These are phyloP conservation scores for Ephialtes manifestator DNA, from an alignment of 2,888 invertebrate species.

Conservation along the genomic window DNA sequence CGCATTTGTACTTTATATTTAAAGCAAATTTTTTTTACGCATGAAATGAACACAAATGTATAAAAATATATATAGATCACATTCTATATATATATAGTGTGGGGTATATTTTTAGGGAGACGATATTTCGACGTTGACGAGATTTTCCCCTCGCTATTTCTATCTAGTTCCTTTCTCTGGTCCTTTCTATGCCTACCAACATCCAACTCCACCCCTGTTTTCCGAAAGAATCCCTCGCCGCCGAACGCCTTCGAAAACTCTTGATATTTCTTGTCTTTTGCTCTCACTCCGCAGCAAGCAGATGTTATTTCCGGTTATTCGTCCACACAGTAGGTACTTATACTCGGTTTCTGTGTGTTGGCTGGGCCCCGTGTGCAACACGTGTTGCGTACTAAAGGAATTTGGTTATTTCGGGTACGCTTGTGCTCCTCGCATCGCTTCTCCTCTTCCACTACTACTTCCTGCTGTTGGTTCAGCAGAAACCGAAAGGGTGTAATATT, in stretches of 20 bases:
- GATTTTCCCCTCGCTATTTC: constrained; percentile 18
- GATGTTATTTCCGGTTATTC: constrained; percentile 80
- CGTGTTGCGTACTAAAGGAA: constrained; percentile 72
- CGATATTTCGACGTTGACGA: constrained; percentile 22
- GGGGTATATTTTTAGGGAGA: too few species aligned
- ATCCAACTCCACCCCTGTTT: neutral
- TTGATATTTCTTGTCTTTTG: constrained; percentile 27
- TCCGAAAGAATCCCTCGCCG: neutral
- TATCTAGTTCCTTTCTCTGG: constrained; percentile 18
- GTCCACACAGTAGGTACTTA: constrained; percentile 45
- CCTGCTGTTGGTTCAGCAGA: constrained; percentile 39
- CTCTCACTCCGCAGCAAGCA: constrained; percentile 68
- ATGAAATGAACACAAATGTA: too few species aligned
- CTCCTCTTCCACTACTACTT: constrained; percentile 49
- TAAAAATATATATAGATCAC: too few species aligned
- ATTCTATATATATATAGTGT: too few species aligned
- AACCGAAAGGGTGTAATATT: constrained; percentile 42
- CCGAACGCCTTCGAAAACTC: constrained; percentile 26
- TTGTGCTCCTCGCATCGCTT: constrained; percentile 62
- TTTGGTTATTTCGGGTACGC: constrained; percentile 73
- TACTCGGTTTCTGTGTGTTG: constrained; percentile 14
- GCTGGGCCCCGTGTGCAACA: constrained; percentile 71
- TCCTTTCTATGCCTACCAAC: neutral
- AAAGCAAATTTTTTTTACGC: too few species aligned
- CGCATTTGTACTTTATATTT: too few species aligned